Evolutionary conservation across 2,888 invertebrate genomes (phyloP).

Genomic region (Eilema griseolum): DNA sequence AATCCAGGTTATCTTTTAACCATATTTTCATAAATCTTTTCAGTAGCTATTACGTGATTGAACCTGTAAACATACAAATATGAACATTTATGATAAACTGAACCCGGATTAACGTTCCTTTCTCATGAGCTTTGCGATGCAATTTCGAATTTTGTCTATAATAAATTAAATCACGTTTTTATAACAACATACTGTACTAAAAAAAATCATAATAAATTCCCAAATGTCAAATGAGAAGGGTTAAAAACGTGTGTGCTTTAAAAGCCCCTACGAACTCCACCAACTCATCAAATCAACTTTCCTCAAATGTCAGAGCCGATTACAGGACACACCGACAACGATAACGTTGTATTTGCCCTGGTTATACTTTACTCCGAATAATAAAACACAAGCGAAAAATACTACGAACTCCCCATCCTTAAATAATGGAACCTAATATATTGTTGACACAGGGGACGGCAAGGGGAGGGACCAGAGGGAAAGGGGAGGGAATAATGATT

Average conservation of each 20-base stretch:
- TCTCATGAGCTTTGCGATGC: too few relatives aligned
- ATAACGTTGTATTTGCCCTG: constrained; percentile 21
- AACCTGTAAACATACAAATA: too few relatives aligned
- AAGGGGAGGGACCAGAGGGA: constrained; percentile 43
- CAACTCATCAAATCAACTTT: constrained; percentile 19
- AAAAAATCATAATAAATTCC: background rate
- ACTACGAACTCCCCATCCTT: constrained; percentile 57
- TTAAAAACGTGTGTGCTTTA: background rate
- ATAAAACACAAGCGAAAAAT: constrained; percentile 52
- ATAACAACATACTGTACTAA: background rate
- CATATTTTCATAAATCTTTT: too few relatives aligned
- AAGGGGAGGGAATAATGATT: constrained; percentile 67
- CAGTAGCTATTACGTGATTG: too few relatives aligned
- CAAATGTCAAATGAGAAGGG: background rate
- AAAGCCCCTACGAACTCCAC: background rate
- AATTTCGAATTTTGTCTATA: background rate
- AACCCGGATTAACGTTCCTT: too few relatives aligned
- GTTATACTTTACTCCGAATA: constrained; percentile 37
- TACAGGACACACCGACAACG: constrained; percentile 28
- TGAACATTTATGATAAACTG: too few relatives aligned
- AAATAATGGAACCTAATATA: constrained; percentile 75
- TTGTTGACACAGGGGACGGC: constrained; percentile 70
- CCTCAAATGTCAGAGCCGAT: constrained; percentile 23
- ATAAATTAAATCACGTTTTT: background rate
- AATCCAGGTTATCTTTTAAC: background rate